Conservation (phyloP, 2,888 invertebrate genomes). For the Herminia tarsipennalis region DNA sequence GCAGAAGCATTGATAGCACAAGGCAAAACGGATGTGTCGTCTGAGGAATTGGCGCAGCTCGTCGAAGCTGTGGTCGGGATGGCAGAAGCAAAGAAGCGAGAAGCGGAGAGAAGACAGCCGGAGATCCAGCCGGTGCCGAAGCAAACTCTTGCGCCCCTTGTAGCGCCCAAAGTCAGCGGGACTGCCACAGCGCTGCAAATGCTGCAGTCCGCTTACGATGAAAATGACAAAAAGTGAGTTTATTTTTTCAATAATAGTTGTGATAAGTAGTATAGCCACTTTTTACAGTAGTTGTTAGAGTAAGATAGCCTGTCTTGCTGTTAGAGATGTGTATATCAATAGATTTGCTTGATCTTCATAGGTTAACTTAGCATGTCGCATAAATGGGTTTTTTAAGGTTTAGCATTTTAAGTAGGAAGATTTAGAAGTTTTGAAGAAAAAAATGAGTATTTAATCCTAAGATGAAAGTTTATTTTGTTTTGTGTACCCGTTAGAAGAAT, state of each 20-base stretch:
- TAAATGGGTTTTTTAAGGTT: no score
- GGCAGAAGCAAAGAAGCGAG: conserved; percentile 77
- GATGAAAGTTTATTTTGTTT: no score
- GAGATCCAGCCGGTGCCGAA: neutral
- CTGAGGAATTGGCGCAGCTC: conserved; percentile 91
- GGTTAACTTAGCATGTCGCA: no score
- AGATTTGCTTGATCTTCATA: no score
- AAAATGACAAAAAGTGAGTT: conserved; percentile 68
- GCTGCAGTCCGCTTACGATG: conserved; percentile 78
- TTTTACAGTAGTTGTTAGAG: no score
- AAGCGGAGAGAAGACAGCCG: conserved; percentile 49
- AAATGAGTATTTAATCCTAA: no score
- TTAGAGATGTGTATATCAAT: no score
- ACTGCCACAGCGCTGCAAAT: conserved; percentile 77
- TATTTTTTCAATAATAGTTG: neutral
- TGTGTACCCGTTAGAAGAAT: no score
- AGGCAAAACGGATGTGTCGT: conserved; percentile 92
- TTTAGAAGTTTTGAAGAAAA: no score
- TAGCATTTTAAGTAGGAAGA: no score
- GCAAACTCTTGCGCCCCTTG: conserved; percentile 3
- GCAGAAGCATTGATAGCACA: conserved; percentile 92
- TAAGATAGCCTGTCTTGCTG: no score
- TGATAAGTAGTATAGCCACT: neutral
- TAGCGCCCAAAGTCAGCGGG: conserved; percentile 30
- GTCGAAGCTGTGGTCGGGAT: conserved; percentile 90